phyloP scores from a whole-genome alignment of 2,113 vertebrate genomes.

The Riparia riparia region DNA sequence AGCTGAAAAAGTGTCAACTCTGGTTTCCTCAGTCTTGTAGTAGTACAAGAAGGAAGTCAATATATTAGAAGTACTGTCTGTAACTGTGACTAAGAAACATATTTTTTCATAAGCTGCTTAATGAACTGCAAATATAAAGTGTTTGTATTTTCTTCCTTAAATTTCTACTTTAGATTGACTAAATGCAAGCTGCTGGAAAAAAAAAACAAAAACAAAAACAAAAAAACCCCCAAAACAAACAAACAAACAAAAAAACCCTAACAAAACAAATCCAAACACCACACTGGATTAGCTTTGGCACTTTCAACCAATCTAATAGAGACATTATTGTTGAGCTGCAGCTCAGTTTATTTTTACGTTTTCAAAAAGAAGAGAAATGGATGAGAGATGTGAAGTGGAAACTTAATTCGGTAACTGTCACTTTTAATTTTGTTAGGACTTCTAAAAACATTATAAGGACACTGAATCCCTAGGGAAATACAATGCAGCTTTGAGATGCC shows the following conservation, averaged over 20 bases:
- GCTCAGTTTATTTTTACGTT: not conserved
- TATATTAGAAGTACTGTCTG: not conserved
- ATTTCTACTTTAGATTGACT: not conserved
- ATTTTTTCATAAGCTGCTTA: not conserved
- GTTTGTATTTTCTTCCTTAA: not conserved
- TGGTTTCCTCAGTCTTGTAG: not conserved
- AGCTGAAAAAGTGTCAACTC: not conserved
- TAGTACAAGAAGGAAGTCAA: not conserved
- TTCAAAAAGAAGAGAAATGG: not conserved
- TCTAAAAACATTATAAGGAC: not conserved
- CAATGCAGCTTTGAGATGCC: not conserved
- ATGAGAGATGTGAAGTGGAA: not conserved
- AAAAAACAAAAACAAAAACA: not conserved
- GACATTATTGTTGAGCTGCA: not conserved
- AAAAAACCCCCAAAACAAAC: no score
- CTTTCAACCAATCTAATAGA: not conserved
- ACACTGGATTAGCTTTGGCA: not conserved
- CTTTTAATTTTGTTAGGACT: not conserved
- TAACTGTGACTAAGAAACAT: not conserved
- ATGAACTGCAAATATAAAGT: not conserved
- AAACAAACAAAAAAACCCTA: not conserved
- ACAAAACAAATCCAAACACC: fast-evolving
- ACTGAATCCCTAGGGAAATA: not conserved
- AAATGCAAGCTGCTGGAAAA: not conserved
- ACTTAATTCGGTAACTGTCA: not conserved